A percentile compares a stretch with the other conserved stretches of the same genome.
Evolutionary conservation across 2,113 vertebrate genomes (phyloP).

Genomic region (Aix galericulata): DNA sequence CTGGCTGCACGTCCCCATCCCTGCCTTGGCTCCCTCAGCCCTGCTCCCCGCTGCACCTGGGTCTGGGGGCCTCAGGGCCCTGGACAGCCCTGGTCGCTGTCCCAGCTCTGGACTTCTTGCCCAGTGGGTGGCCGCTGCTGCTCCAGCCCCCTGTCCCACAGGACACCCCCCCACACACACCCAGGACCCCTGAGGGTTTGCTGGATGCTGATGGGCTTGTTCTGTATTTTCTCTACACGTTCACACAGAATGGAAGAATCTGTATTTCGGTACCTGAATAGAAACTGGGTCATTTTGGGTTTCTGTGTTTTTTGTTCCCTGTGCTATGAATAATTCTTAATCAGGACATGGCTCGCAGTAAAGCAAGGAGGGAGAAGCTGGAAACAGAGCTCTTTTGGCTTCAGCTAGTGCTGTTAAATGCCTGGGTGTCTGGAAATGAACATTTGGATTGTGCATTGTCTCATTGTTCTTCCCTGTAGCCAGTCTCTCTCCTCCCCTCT

Average conservation of each 20-base stretch:
- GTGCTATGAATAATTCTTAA: neutral
- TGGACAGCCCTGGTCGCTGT: too few relatives aligned
- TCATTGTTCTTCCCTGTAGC: neutral
- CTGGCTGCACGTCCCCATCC: too few relatives aligned
- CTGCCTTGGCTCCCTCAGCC: too few relatives aligned
- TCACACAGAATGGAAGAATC: neutral
- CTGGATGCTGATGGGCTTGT: neutral
- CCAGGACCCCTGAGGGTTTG: neutral
- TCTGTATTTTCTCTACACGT: neutral
- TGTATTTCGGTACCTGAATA: neutral
- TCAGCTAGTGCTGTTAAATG: neutral
- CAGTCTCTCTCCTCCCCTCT: neutral
- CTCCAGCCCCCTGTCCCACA: neutral
- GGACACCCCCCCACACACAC: neutral
- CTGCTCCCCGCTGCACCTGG: too few relatives aligned
- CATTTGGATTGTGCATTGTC: neutral
- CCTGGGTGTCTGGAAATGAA: neutral
- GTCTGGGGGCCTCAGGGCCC: too few relatives aligned
- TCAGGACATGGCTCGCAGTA: neutral
- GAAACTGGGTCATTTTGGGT: neutral
- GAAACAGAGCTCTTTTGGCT: neutral
- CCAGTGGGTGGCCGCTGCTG: neutral
- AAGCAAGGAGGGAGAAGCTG: neutral
- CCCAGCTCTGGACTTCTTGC: neutral
- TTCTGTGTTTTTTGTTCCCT: neutral